Percentiles rank a stretch among this genome's conserved stretches.
Conservation (phyloP, 2,888 invertebrate genomes). For the Nycteola revayana region DNA sequence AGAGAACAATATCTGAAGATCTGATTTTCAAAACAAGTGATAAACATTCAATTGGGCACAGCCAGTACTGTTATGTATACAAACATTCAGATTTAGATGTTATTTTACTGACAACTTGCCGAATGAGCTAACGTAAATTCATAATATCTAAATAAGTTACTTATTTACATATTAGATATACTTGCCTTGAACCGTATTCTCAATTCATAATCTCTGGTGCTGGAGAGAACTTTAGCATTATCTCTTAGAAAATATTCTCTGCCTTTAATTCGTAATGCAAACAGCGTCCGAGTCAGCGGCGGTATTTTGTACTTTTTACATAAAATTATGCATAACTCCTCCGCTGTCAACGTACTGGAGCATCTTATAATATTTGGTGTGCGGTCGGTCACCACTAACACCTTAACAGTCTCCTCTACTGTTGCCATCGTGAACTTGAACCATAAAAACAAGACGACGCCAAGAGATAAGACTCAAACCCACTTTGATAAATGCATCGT, state of each 20-base stretch:
- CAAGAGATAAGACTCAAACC: slow-evolving; percentile 50
- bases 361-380: slow-evolving; percentile 66
- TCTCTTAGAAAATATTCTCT: slow-evolving; percentile 87
- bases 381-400: slow-evolving; percentile 67
- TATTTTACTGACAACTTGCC: no score
- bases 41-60: no score
- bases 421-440: slow-evolving; percentile 71
- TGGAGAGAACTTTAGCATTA: slow-evolving; percentile 68
- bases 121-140: no score
- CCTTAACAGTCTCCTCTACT: slow-evolving; percentile 65
- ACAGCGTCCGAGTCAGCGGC: slow-evolving; percentile 89
- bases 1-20: no score
- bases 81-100: no score
- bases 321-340: slow-evolving; percentile 86
- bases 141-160: no score
- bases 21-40: no score
- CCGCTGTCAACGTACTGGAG: slow-evolving; percentile 76
- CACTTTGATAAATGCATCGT: slow-evolving; percentile 42
- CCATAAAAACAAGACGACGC: slow-evolving; percentile 66
- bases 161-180: no score
- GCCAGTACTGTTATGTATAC: no score
- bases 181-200: slow-evolving; percentile 89
- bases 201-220: slow-evolving; percentile 85
- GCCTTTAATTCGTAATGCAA: slow-evolving; percentile 86
- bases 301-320: slow-evolving; percentile 88